Evolutionary conservation across 1,140 invertebrate genomes (phyloP).

Genomic region (Hyphantria cunea): DNA sequence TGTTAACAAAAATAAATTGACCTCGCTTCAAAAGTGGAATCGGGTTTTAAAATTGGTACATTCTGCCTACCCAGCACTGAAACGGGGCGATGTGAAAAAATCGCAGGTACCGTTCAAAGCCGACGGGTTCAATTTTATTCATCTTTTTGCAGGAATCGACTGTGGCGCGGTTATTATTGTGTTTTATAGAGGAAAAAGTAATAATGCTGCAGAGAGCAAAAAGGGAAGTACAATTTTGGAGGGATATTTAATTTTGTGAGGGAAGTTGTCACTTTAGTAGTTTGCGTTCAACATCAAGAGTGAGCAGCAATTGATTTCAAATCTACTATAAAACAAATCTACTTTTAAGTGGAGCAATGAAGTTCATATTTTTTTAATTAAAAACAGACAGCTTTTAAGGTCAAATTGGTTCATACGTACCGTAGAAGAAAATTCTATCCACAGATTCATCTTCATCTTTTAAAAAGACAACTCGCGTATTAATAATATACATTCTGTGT

Average conservation of each 20-base stretch:
- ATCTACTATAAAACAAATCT: neutral
- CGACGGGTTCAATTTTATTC: constrained; percentile 26
- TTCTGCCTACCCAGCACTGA: constrained; percentile 30
- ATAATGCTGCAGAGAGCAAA: constrained; percentile 21
- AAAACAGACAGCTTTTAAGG: no score
- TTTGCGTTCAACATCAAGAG: neutral
- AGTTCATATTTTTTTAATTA: no score
- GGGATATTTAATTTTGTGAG: constrained; percentile 7
- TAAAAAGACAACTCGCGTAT: no score
- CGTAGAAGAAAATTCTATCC: no score
- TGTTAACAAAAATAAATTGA: constrained; percentile 31
- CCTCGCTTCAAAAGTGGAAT: constrained; percentile 15
- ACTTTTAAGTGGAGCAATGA: no score
- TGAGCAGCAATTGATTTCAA: neutral
- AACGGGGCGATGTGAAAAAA: constrained; percentile 26
- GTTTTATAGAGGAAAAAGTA: constrained; percentile 28
- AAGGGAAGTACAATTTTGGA: constrained; percentile 10
- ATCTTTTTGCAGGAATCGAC: constrained; percentile 24
- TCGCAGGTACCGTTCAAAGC: constrained; percentile 26
- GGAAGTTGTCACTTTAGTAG: neutral
- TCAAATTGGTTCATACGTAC: no score
- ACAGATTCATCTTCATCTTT: no score
- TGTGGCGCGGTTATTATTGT: constrained; percentile 24
- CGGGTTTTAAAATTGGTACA: constrained; percentile 29
- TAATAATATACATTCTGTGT: no score